Evolutionary conservation across 2,888 invertebrate species (phyloP).

Genomic region (Lamproptera curius): DNA sequence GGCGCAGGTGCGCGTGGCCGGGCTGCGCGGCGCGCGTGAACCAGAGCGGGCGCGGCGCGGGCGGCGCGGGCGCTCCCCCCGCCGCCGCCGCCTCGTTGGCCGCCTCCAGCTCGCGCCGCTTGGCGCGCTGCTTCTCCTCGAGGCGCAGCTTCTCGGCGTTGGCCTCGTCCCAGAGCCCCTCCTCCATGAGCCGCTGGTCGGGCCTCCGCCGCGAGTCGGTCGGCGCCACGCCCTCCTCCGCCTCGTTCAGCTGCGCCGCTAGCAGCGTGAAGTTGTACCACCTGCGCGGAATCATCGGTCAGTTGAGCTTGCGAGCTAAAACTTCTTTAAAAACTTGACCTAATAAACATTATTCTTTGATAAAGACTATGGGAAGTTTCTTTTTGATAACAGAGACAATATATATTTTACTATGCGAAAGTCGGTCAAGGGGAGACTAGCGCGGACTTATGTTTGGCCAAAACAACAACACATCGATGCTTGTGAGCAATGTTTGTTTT

Average conservation of each 20-base stretch:
- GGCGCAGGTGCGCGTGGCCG: constrained; percentile 75
- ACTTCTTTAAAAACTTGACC: too few species aligned
- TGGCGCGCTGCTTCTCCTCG: constrained; percentile 96
- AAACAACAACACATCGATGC: too few species aligned
- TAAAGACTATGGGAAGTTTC: too few species aligned
- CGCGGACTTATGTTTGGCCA: too few species aligned
- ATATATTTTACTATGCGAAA: too few species aligned
- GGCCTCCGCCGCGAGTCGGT: constrained; percentile 96
- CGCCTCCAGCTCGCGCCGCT: constrained; percentile 86
- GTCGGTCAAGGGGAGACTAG: too few species aligned
- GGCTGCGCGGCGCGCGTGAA: constrained; percentile 87
- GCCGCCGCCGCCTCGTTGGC: constrained; percentile 85
- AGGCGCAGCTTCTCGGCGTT: constrained; percentile 89
- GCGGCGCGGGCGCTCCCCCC: constrained; percentile 79
- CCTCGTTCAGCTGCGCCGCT: constrained; percentile 97
- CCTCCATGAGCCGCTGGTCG: constrained; percentile 98
- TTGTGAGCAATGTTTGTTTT: too few species aligned
- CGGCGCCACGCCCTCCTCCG: constrained; percentile 94
- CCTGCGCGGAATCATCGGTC: too few species aligned
- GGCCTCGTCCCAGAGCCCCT: constrained; percentile 94
- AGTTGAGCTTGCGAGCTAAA: too few species aligned
- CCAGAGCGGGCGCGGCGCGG: constrained; percentile 89
- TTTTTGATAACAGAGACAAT: too few species aligned
- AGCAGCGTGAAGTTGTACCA: constrained; percentile 95
- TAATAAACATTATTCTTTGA: too few species aligned